phyloP scores from a whole-genome alignment of 2,113 vertebrate species.

The Charina bottae region DNA sequence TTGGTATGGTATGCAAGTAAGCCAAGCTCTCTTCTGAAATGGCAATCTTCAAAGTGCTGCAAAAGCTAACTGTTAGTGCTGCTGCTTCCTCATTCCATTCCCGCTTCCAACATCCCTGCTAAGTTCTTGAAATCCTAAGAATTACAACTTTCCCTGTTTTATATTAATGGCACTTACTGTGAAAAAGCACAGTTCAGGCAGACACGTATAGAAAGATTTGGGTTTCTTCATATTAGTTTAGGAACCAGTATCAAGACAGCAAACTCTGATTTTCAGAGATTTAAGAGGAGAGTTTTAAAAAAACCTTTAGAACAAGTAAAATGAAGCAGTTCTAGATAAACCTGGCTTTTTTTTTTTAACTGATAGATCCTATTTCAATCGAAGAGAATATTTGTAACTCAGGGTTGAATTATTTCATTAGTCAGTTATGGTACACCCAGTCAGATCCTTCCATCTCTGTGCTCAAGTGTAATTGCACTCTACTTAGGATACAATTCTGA shows the following conservation, averaged over 20 bases:
- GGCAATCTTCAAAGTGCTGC: slow-evolving; percentile 43
- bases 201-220: slow-evolving; percentile 4
- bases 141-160: slow-evolving; percentile 58
- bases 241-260: slow-evolving; percentile 34
- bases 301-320: slow-evolving; percentile 1
- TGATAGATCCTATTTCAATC: not conserved
- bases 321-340: not conserved
- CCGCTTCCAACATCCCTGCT: slow-evolving; percentile 10
- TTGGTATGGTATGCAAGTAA: not conserved
- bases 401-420: too few relatives aligned
- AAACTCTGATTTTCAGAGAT: slow-evolving; percentile 23
- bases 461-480: slow-evolving; percentile 19
- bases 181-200: slow-evolving; percentile 61
- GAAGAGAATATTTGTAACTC: too few relatives aligned
- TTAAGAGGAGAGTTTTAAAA: not conserved
- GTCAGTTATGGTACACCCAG: accelerated
- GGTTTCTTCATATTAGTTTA: slow-evolving; percentile 62
- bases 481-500: not conserved
- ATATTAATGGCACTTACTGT: slow-evolving; percentile 77
- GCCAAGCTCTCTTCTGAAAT: slow-evolving; percentile 41
- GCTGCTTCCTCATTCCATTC: slow-evolving; percentile 10
- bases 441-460: not conserved
- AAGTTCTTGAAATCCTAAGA: slow-evolving; percentile 28
- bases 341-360: not conserved
- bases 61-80: not conserved